Conservation (phyloP, 2,797 vertebrate genomes). For the Hypotaenidia philippensis region DNA sequence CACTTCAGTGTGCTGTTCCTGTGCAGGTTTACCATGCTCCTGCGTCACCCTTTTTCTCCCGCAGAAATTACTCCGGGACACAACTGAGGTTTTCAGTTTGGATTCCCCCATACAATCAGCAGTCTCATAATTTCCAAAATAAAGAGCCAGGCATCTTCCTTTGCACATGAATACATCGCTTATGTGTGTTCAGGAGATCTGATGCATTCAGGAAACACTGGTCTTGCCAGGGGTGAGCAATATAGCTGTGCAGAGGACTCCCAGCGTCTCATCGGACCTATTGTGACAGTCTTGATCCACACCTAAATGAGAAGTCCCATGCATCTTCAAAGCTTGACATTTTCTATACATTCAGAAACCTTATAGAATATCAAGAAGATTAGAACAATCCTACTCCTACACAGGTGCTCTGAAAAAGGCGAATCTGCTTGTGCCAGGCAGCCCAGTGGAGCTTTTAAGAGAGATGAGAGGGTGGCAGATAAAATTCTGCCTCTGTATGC, state of each 20-base stretch:
- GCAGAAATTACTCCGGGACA: neutral
- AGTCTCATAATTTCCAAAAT: neutral
- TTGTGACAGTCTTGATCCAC: neutral
- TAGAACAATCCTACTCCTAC: neutral
- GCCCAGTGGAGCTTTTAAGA: neutral
- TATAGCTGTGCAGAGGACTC: neutral
- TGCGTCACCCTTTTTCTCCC: neutral
- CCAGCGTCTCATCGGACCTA: neutral
- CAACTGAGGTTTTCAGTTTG: neutral
- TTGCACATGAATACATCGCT: neutral
- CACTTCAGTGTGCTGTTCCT: neutral
- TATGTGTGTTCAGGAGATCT: neutral
- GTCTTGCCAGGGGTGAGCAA: conserved; percentile 16
- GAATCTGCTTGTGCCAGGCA: neutral
- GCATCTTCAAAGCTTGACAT: neutral
- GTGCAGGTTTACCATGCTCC: neutral
- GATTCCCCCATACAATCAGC: neutral
- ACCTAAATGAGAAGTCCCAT: neutral
- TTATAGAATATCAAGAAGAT: neutral
- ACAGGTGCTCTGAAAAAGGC: neutral
- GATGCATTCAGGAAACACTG: conserved; percentile 33
- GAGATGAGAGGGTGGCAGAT: neutral
- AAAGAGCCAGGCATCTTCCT: neutral
- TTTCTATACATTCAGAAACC: neutral
- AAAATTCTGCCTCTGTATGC: neutral